Percentiles rank a stretch among this genome's conserved stretches.
Conservation (phyloP, 92 coral and sea anemone genomes). For the Siderastrea siderea region DNA sequence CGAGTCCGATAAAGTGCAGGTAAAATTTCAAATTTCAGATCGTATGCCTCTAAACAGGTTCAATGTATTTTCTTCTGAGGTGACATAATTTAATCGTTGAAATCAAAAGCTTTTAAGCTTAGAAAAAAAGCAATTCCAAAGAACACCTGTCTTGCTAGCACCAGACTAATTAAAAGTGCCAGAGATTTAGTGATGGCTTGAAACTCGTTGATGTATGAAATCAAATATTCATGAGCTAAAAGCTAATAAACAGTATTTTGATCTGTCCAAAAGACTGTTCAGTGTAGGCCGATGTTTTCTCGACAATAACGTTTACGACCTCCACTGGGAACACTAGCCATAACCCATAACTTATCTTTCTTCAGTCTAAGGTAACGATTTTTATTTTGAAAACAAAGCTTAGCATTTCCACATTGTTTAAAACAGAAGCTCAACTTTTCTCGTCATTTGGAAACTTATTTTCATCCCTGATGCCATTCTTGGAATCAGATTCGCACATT, state of each 20-base stretch:
- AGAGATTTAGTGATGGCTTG: neutral
- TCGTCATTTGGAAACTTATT: too few species aligned
- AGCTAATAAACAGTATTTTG: conserved; percentile 4
- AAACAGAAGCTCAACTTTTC: too few species aligned
- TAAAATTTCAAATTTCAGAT: neutral
- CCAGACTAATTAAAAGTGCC: conserved; percentile 18
- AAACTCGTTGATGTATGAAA: conserved; percentile 11
- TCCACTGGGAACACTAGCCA: neutral
- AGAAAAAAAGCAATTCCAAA: neutral
- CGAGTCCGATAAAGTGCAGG: neutral
- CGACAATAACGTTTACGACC: neutral
- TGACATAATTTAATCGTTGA: neutral
- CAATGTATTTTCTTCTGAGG: neutral
- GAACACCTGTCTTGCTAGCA: neutral
- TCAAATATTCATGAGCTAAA: conserved; percentile 23
- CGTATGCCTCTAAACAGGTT: neutral
- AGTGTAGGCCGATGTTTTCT: conserved; percentile 6
- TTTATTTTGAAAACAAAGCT: neutral
- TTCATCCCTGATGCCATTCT: too few species aligned
- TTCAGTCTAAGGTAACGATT: neutral
- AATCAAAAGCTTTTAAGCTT: neutral
- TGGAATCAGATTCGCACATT: too few species aligned
- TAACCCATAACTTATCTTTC: neutral
- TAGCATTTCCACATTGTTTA: too few species aligned
- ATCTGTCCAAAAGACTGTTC: neutral